A percentile compares a stretch with the other conserved stretches of the same genome.
Evolutionary conservation across 2,113 vertebrate genomes (phyloP).

Genomic region (Myotis brandtii): DNA sequence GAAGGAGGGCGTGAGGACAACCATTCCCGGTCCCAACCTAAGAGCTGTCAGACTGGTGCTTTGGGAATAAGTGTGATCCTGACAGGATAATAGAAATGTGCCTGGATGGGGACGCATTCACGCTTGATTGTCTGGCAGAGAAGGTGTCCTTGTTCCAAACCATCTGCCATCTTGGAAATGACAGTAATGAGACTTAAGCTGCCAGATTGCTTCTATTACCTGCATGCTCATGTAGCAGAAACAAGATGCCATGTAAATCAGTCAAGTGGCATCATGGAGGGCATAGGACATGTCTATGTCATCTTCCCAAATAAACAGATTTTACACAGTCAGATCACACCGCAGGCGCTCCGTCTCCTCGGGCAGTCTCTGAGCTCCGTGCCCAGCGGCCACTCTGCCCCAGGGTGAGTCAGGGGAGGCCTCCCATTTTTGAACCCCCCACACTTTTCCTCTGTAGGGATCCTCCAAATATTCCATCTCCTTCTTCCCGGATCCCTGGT

Average conservation of each 20-base stretch:
- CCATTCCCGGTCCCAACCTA: not conserved
- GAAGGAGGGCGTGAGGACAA: not conserved
- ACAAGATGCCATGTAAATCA: slow-evolving; percentile 66
- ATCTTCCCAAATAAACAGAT: not conserved
- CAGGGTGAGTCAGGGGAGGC: not conserved
- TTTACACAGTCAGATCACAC: not conserved
- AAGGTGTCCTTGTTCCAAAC: slow-evolving; percentile 70
- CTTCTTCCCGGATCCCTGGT: not conserved
- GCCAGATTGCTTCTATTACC: slow-evolving; percentile 77
- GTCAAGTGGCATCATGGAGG: slow-evolving; percentile 58
- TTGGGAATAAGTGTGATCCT: not conserved
- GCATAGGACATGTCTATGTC: slow-evolving; percentile 12
- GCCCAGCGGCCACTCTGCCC: not conserved
- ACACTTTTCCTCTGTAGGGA: not conserved
- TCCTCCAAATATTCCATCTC: not conserved
- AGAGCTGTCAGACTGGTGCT: not conserved
- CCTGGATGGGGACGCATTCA: slow-evolving; percentile 68
- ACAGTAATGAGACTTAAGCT: slow-evolving; percentile 72
- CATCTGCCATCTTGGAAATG: slow-evolving; percentile 83
- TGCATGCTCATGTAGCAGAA: slow-evolving; percentile 48
- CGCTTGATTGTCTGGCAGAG: slow-evolving; percentile 71
- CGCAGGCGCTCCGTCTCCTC: not conserved
- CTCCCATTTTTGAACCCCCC: not conserved
- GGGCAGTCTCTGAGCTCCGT: not conserved
- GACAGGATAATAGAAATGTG: slow-evolving; percentile 71